Evolutionary conservation across 2,113 vertebrate genomes (phyloP).

Genomic region (Engystomops pustulosus): DNA sequence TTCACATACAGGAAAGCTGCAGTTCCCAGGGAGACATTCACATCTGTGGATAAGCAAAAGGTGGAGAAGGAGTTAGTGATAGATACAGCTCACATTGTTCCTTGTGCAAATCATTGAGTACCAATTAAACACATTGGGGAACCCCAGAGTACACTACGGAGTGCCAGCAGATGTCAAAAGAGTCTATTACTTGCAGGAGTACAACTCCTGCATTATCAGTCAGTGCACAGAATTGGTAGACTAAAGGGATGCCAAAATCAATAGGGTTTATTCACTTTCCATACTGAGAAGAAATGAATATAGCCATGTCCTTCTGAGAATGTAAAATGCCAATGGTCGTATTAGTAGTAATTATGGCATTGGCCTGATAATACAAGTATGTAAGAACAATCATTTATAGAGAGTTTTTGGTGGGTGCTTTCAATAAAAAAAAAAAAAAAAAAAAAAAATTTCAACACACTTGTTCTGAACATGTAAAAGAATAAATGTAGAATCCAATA

Average conservation of each 20-base stretch:
- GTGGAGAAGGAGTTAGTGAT: conserved; percentile 7
- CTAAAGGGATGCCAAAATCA: conserved; percentile 26
- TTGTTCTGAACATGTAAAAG: too few species aligned
- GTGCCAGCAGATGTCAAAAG: conserved; percentile 11
- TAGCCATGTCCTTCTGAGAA: neutral
- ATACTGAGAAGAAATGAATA: conserved; percentile 1
- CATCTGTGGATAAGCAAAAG: conserved; percentile 80
- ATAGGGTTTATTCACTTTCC: conserved; percentile 12
- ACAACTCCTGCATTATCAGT: conserved; percentile 17
- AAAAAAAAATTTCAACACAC: too few species aligned
- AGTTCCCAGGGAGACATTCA: conserved; percentile 86
- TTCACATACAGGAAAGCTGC: conserved; percentile 84
- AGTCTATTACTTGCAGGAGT: conserved; percentile 22
- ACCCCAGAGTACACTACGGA: neutral
- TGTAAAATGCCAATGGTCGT: neutral
- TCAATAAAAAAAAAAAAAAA: too few species aligned
- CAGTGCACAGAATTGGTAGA: conserved; percentile 13
- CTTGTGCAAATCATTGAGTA: conserved; percentile 25
- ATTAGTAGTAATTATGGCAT: neutral
- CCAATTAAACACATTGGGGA: conserved; percentile 23
- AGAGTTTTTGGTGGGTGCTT: neutral
- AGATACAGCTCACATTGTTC: neutral
- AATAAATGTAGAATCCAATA: too few species aligned
- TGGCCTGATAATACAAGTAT: neutral
- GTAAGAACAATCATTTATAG: neutral